Percentiles rank a stretch among this genome's conserved stretches.
phyloP scores from a whole-genome alignment of 1,140 invertebrate genomes.

The Heterodera schachtii region DNA sequence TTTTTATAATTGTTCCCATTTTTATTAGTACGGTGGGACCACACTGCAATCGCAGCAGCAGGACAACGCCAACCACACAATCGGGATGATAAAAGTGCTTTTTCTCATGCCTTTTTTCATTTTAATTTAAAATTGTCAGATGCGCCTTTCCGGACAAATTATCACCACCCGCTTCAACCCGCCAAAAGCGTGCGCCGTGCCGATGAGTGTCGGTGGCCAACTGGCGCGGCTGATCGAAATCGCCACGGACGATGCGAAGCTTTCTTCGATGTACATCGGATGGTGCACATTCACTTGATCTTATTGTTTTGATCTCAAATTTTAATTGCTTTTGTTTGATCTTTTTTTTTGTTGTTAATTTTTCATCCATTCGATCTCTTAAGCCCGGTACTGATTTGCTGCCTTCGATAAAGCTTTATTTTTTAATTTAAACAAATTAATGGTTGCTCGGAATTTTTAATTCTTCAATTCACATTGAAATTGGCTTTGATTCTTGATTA shows the following conservation, averaged over 20 bases:
- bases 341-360: no score
- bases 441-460: no score
- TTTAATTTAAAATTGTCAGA: background rate
- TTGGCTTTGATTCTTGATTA: no score
- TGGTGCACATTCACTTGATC: constrained; percentile 85
- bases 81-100: background rate
- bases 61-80: constrained; percentile 2
- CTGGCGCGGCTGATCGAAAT: constrained; percentile 56
- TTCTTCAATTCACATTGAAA: no score
- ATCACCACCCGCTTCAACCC: constrained; percentile 38
- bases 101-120: background rate
- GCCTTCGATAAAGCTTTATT: no score
- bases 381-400: no score
- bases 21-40: background rate
- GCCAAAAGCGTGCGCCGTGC: constrained; percentile 31
- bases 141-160: constrained; percentile 36
- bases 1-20: no score
- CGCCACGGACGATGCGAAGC: constrained; percentile 82
- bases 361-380: no score
- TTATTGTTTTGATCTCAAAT: no score
- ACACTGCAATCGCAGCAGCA: constrained; percentile 2
- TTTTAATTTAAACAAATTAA: no score
- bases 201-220: constrained; percentile 41
- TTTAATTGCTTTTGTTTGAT: no score
- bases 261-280: constrained; percentile 93